A percentile compares a stretch with the other conserved stretches of the same genome.
These are phyloP conservation scores for Drosophila santomea DNA, from an alignment of 1,140 invertebrate genomes.

Conservation along the genomic window DNA sequence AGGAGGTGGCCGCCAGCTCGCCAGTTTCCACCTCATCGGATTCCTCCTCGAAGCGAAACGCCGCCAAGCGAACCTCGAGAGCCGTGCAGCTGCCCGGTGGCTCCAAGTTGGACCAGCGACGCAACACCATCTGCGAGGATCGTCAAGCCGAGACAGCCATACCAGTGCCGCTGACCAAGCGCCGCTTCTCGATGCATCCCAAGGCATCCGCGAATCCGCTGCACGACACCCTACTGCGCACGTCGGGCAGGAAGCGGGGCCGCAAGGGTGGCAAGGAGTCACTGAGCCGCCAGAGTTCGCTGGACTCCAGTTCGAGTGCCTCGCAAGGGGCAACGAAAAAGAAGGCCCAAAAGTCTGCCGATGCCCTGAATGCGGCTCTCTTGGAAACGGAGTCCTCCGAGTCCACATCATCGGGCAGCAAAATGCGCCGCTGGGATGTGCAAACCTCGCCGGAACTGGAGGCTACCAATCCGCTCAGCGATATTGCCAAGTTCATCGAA, in stretches of 20 bases:
- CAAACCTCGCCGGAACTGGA: conserved; percentile 39
- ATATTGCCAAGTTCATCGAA: conserved; percentile 82
- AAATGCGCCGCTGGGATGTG: conserved; percentile 18
- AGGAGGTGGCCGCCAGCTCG: not conserved
- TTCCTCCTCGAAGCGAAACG: not conserved
- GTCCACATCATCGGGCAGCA: conserved; percentile 37
- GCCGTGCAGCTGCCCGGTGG: not conserved
- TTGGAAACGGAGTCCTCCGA: conserved; percentile 34
- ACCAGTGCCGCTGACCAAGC: conserved; percentile 10
- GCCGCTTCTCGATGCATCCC: conserved; percentile 42
- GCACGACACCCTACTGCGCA: not conserved
- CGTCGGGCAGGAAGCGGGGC: conserved; percentile 3
- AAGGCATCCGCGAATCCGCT: conserved; percentile 32
- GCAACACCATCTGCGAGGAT: conserved; percentile 35
- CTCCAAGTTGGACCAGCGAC: conserved; percentile 9
- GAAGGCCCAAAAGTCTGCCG: conserved; percentile 16
- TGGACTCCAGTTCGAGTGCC: conserved; percentile 47
- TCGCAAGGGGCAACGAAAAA: conserved; percentile 2
- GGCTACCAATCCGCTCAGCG: conserved; percentile 60
- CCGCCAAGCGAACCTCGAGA: not conserved
- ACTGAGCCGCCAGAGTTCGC: conserved; percentile 18
- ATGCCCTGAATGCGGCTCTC: conserved; percentile 19
- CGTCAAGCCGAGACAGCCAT: not conserved
- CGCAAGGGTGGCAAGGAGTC: conserved; percentile 13
- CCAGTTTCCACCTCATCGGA: conserved; percentile 16